Evolutionary conservation across 2,888 invertebrate genomes (phyloP).

Genomic region (Callimorpha dominula): DNA sequence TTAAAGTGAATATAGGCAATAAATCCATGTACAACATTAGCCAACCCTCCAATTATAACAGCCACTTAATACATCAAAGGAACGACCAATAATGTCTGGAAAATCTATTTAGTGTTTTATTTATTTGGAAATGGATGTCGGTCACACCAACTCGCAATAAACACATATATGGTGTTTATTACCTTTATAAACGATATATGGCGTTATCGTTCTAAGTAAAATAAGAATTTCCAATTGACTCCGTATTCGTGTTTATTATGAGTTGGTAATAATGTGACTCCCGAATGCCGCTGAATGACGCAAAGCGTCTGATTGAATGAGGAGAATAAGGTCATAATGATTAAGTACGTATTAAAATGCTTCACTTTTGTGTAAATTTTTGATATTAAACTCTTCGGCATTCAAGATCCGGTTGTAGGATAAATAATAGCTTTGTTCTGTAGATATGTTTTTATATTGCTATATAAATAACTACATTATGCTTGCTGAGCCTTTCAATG

Average conservation of each 20-base stretch:
- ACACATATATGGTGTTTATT: conserved; percentile 28
- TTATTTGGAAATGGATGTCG: conserved; percentile 34
- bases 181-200: conserved; percentile 21
- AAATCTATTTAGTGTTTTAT: conserved; percentile 30
- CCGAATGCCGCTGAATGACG: conserved; percentile 18
- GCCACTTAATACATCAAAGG: conserved; percentile 44
- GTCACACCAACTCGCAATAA: conserved; percentile 43
- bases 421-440: neutral
- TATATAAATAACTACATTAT: conserved; percentile 11
- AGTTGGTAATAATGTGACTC: conserved; percentile 14
- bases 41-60: conserved; percentile 43
- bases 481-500: neutral
- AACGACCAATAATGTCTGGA: conserved; percentile 32
- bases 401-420: neutral
- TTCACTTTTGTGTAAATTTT: neutral
- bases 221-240: conserved; percentile 15
- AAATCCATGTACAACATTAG: neutral
- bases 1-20: conserved; percentile 2
- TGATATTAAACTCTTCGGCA: neutral
- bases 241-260: conserved; percentile 18
- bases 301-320: conserved; percentile 1
- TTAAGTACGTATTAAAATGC: neutral
- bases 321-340: conserved; percentile 12
- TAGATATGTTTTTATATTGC: neutral
- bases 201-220: conserved; percentile 13